These are phyloP conservation scores for Syngnathoides biaculeatus DNA, from an alignment of 2,113 vertebrate species.

Conservation along the genomic window DNA sequence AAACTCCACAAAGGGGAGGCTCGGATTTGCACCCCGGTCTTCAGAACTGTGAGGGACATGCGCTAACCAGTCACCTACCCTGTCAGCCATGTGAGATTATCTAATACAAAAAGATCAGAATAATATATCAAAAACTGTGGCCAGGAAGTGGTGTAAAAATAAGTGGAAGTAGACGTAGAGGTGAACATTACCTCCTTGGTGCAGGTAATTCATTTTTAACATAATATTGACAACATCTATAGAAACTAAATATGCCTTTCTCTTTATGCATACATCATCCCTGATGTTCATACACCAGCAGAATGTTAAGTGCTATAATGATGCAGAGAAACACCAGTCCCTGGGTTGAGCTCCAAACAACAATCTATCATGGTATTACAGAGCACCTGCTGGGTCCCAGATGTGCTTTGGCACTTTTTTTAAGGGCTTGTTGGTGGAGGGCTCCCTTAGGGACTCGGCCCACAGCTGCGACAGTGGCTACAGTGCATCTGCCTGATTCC, in stretches of 20 bases:
- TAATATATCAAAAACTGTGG: not conserved
- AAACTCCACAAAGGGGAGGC: too few species aligned
- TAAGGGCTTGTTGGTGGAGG: conserved; percentile 61
- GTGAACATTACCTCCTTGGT: not conserved
- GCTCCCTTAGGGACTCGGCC: conserved; percentile 59
- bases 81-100: too few species aligned
- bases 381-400: conserved; percentile 74
- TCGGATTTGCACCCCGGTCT: too few species aligned
- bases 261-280: not conserved
- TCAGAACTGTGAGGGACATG: too few species aligned
- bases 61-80: too few species aligned
- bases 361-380: conserved; percentile 68
- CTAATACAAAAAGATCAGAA: not conserved
- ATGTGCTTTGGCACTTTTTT: conserved; percentile 72
- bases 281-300: conserved; percentile 5
- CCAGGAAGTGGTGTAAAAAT: not conserved
- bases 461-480: conserved; percentile 65
- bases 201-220: not conserved
- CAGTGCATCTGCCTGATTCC: conserved; percentile 40
- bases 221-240: not conserved
- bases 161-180: not conserved
- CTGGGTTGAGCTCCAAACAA: conserved; percentile 63
- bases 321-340: conserved; percentile 53
- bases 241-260: not conserved
- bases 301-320: conserved; percentile 24